Base-by-base conservation (phyloP, 2,113 vertebrate species). In the Delphinus delphis region DNA sequence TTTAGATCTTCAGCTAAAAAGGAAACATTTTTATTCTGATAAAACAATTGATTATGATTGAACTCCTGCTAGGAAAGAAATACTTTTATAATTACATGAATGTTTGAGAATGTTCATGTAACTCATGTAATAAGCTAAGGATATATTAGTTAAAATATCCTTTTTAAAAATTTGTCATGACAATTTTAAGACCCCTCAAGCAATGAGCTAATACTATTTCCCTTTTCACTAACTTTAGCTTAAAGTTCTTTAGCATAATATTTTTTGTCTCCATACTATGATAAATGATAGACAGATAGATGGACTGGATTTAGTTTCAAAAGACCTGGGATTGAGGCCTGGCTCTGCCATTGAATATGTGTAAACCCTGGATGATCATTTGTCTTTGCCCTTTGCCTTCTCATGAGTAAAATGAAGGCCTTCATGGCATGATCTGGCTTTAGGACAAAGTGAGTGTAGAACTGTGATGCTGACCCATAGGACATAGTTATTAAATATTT, bases 1-100 rank as follows among this genome's bases (percentile, higher is more conserved):
- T 93, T 95, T 76, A 58, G 41, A 74, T 92, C 55, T 93, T 97
- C 23, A 70, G 28, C 63, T 88, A 67, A 93, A 92, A 87, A 76
- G 44, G 28, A 92, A 58, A 23, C 44, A 28, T 68, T 90, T 90
- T 92, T 71, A 90, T 84, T 96, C 81, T 9, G 44, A 81, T 77
- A 76, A 91, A 90, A 65, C 55, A 83, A 84, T 65, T 62, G 4
- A 55, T 94, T 84, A n/a, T 33, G 8, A 94, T 10, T 74, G 18
- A 90, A 71, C 71, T 88, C 62, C n/a, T 93, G 31, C 67, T 28
- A 33, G 38, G 63, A 95, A 92, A 55, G 50, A 58, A n/a, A 83
- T 36, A 92, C 8, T 60, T 94, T 70, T 70, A 81, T 38, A 55
- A 81, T 87, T 65, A 74, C 12, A 76, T 71, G 84, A 83, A 71